Conservation (phyloP, 1,140 invertebrate genomes). For the Magallana angulata region DNA sequence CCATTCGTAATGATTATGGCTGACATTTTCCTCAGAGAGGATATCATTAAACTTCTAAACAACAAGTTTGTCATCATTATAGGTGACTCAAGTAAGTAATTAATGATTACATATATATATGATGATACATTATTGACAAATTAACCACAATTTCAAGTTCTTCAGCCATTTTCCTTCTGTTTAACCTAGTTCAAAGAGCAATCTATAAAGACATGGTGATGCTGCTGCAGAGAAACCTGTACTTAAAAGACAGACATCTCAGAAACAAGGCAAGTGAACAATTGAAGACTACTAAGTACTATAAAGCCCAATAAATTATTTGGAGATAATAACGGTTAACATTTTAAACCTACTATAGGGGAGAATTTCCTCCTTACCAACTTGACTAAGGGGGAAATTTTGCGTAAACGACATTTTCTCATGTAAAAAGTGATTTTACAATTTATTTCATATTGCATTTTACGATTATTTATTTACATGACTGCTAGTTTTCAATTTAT, state of each 20-base stretch:
- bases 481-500: no score
- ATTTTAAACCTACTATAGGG: no score
- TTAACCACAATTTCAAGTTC: no score
- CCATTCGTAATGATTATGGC: constrained; percentile 44
- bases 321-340: no score
- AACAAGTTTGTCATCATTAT: constrained; percentile 76
- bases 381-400: no score
- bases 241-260: constrained; percentile 59
- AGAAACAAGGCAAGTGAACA: constrained; percentile 55
- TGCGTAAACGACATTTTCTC: no score
- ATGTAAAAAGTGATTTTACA: no score
- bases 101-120: not conserved
- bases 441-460: no score
- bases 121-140: not conserved
- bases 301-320: no score
- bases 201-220: constrained; percentile 65
- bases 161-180: not conserved
- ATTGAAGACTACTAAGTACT: no score
- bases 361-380: no score
- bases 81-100: constrained; percentile 73
- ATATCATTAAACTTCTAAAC: constrained; percentile 63
- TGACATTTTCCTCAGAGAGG: constrained; percentile 62
- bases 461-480: no score
- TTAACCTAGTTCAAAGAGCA: constrained; percentile 57
- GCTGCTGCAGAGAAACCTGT: constrained; percentile 62